phyloP scores from a whole-genome alignment of 1,140 invertebrate species.

The Oryctes rhinoceros region DNA sequence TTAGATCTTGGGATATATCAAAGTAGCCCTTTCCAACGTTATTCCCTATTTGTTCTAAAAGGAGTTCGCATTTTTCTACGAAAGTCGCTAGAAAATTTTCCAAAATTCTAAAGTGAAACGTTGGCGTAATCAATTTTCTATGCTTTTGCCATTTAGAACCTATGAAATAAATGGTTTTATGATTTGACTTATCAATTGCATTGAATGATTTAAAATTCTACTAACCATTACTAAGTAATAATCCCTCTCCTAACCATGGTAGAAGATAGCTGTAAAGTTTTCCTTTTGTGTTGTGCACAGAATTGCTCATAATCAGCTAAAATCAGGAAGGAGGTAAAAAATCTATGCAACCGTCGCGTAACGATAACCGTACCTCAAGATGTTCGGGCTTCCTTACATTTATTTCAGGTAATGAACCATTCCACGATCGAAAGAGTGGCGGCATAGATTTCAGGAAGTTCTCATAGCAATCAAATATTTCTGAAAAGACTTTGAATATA shows the following conservation, averaged over 20 bases:
- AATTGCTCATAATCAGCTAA: not conserved
- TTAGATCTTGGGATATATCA: not conserved
- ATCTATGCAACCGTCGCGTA: not conserved
- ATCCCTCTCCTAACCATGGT: not conserved
- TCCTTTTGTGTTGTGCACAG: not conserved
- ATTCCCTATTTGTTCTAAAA: not conserved
- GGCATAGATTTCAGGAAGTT: not conserved
- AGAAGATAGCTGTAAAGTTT: not conserved
- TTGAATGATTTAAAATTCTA: not conserved
- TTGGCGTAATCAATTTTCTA: not conserved
- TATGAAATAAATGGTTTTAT: not conserved
- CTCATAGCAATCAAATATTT: not conserved
- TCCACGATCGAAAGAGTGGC: not conserved
- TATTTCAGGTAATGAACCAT: not conserved
- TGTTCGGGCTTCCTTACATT: not conserved
- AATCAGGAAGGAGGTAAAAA: not conserved
- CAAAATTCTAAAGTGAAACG: not conserved
- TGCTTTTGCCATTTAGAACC: not conserved
- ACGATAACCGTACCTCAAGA: not conserved
- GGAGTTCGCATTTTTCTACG: not conserved
- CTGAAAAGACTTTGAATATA: not conserved
- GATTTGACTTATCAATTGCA: not conserved
- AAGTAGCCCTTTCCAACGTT: not conserved
- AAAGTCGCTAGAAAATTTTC: not conserved
- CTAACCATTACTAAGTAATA: not conserved